phyloP scores from a whole-genome alignment of 2,797 vertebrate species.

The Alcedo atthis region DNA sequence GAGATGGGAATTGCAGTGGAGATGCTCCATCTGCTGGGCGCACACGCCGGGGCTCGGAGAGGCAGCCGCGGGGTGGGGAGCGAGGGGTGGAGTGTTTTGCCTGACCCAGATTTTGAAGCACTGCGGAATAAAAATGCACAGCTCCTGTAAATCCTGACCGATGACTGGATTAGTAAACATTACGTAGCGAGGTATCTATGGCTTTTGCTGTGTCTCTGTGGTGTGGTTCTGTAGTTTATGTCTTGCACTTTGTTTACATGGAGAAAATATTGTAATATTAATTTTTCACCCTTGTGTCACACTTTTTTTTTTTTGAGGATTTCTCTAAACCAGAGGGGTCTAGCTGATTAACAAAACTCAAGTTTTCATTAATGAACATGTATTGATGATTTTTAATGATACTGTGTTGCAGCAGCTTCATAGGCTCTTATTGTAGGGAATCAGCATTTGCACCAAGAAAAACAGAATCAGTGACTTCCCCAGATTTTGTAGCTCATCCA shows the following conservation, averaged over 20 bases:
- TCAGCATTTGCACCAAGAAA: neutral
- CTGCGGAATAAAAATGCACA: neutral
- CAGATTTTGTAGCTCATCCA: neutral
- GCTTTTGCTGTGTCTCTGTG: neutral
- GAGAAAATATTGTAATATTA: neutral
- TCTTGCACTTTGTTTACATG: neutral
- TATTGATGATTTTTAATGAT: neutral
- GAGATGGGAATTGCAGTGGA: no score
- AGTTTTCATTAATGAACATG: neutral
- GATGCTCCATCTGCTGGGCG: neutral
- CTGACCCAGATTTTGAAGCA: neutral
- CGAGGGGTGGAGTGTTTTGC: neutral
- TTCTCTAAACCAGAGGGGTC: neutral
- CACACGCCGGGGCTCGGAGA: neutral
- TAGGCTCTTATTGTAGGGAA: neutral
- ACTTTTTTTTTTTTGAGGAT: neutral
- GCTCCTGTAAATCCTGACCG: neutral
- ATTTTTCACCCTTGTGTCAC: rapidly evolving
- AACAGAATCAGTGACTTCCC: neutral
- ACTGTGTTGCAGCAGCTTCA: neutral
- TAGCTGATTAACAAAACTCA: neutral
- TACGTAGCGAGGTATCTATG: rapidly evolving
- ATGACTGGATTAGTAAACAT: neutral
- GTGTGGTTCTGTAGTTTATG: neutral
- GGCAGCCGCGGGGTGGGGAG: rapidly evolving